These are phyloP conservation scores for Ancistrus triradiatus DNA, from an alignment of 2,113 vertebrate genomes.

Conservation along the genomic window DNA sequence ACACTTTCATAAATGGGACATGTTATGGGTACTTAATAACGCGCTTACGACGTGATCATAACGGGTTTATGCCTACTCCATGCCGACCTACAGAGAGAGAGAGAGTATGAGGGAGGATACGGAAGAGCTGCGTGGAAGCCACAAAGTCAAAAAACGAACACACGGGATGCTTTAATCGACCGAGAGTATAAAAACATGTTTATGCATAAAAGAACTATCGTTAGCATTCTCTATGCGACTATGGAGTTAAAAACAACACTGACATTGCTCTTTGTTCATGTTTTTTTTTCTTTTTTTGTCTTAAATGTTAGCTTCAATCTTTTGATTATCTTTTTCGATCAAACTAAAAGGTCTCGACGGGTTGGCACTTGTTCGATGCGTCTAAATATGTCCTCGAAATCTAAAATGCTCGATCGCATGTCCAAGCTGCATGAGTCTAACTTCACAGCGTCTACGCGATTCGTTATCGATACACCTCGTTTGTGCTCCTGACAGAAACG, in stretches of 20 bases:
- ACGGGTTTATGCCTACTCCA: slow-evolving; percentile 76
- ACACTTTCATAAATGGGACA: slow-evolving; percentile 75
- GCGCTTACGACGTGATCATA: slow-evolving; percentile 52
- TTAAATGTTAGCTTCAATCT: slow-evolving; percentile 37
- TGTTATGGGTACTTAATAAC: slow-evolving; percentile 71
- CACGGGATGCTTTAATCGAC: slow-evolving; percentile 69
- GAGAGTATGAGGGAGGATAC: not conserved
- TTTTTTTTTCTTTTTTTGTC: slow-evolving; percentile 58
- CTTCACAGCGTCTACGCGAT: slow-evolving; percentile 73
- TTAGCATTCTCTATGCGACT: slow-evolving; percentile 71
- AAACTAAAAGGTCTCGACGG: slow-evolving; percentile 72
- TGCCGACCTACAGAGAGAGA: slow-evolving; percentile 78
- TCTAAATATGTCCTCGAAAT: slow-evolving; percentile 75
- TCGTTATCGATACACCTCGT: slow-evolving; percentile 71
- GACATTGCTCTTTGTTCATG: slow-evolving; percentile 69
- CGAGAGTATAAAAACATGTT: slow-evolving; percentile 67
- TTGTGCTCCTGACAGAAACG: slow-evolving; percentile 63
- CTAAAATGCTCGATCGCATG: slow-evolving; percentile 72
- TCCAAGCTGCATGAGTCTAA: slow-evolving; percentile 75
- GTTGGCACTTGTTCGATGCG: slow-evolving; percentile 78
- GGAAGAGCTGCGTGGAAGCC: slow-evolving; percentile 76
- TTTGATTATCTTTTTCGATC: slow-evolving; percentile 72
- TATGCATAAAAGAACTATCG: slow-evolving; percentile 73
- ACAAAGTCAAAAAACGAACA: slow-evolving; percentile 76
- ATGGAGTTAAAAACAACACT: slow-evolving; percentile 70